These are phyloP conservation scores for Meteorus sp. DNA, from an alignment of 1,140 invertebrate genomes.

Conservation along the genomic window DNA sequence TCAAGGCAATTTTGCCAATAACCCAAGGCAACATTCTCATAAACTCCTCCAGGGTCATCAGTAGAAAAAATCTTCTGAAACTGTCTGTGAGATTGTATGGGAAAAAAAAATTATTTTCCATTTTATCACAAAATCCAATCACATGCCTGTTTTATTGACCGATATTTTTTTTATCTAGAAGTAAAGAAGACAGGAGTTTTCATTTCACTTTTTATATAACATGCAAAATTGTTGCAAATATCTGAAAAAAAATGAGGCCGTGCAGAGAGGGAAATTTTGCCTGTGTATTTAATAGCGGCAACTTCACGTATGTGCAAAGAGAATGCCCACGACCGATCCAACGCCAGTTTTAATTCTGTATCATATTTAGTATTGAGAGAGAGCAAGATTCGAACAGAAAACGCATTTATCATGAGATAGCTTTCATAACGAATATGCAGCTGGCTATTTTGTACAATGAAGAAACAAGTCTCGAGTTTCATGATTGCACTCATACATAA, in stretches of 20 bases:
- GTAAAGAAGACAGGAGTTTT: too few species aligned
- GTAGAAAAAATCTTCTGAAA: neutral
- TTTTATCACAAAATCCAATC: neutral
- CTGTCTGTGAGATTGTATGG: neutral
- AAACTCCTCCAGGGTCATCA: neutral
- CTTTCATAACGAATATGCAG: neutral
- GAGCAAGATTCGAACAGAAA: neutral
- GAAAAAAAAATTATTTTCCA: neutral
- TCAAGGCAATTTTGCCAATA: conserved; percentile 7
- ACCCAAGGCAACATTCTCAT: conserved; percentile 11
- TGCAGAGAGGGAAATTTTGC: too few species aligned
- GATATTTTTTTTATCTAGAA: too few species aligned
- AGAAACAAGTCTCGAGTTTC: neutral
- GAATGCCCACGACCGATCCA: too few species aligned
- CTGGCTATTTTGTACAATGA: neutral
- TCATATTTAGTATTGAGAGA: neutral
- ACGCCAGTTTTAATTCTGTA: neutral
- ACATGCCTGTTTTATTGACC: too few species aligned
- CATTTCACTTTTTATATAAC: too few species aligned
- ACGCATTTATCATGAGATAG: neutral
- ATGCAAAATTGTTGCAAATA: too few species aligned
- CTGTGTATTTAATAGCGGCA: too few species aligned
- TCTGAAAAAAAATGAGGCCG: too few species aligned
- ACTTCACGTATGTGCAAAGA: too few species aligned
- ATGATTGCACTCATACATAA: neutral